These are phyloP conservation scores for Microcebus ravelobensis DNA, from an alignment of 2,113 vertebrate genomes.

Conservation along the genomic window DNA sequence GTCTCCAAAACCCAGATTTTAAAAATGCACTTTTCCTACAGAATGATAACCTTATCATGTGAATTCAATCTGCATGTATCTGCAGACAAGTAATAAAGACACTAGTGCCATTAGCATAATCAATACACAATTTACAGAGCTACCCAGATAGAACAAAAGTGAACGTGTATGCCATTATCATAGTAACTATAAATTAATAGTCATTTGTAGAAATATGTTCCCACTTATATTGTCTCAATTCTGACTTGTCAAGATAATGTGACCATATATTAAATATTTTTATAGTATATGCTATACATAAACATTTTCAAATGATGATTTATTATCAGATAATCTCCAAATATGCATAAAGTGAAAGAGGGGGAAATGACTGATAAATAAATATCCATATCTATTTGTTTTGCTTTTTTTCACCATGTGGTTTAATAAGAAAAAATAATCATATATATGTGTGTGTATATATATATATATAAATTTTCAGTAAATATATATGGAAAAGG, in stretches of 20 bases:
- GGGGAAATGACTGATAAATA: neutral
- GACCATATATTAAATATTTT: conserved; percentile 27
- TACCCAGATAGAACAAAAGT: conserved; percentile 85
- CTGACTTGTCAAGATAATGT: conserved; percentile 32
- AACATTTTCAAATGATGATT: conserved; percentile 43
- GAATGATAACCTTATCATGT: conserved; percentile 75
- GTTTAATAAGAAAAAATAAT: neutral
- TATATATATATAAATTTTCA: neutral
- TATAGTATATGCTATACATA: neutral
- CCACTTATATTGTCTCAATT: conserved; percentile 42
- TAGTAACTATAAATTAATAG: conserved; percentile 83
- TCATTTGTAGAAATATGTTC: conserved; percentile 77
- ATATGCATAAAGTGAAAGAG: conserved; percentile 10
- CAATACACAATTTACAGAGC: conserved; percentile 89
- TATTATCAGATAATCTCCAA: conserved; percentile 30
- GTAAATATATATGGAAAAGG: neutral
- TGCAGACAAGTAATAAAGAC: conserved; percentile 86
- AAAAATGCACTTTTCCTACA: conserved; percentile 66
- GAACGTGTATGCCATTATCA: conserved; percentile 80
- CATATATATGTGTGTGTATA: fast-evolving
- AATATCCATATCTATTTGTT: neutral
- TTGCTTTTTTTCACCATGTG: neutral
- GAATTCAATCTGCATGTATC: conserved; percentile 85
- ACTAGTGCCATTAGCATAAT: conserved; percentile 87
- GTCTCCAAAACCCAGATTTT: conserved; percentile 55